Base-by-base conservation (phyloP, 2,797 vertebrate genomes). In the Sebastes dallii region DNA sequence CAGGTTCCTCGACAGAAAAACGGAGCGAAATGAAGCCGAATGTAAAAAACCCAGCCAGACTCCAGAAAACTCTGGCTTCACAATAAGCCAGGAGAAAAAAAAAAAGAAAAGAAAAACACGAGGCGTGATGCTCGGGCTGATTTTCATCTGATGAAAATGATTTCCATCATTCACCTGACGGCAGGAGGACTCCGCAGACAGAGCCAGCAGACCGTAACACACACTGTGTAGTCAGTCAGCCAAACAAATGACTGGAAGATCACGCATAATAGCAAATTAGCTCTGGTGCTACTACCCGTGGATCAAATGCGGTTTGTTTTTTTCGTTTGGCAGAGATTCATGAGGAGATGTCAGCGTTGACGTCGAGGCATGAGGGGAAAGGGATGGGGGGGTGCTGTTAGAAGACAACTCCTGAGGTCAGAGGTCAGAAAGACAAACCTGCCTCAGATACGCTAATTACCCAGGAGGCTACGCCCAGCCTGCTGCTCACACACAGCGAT, bases 211-310 rank as follows among this genome's bases (percentile, higher is more conserved):
- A 91, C 77, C 85, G 78, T 68, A 82, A 81, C 90, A 65, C 89
- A 86, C 86, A 79, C 88, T 81, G 90, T 66, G 90, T 72, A 87
- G 81, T 79, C 89, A 88, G 70, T 83, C 87, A 89, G 82, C 82
- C 86, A 85, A 89, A 92, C 91, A 90, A 89, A 91, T 80, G 80
- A 82, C 76, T 83, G 79, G 77, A 82, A 81, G 80, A 83, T 89
- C 64, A 60, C 32, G 75, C 89, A 75, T 92, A 83, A 88, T 82
- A 77, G 89, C 85, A 89, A 92, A 92, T 92, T 90, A 91, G 87
- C 80, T 39, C 67, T n/a, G 71, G 75, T 42, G 80, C 80, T 76
- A 9, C 84, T 83, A 78, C 77, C 77, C 55, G 60, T 65, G 70
- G 88, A 84, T 90, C 86, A 88, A 72, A 81, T 39, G 72, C 71